Base-by-base conservation (phyloP, 2,888 invertebrate species). In the Eudemis profundana region DNA sequence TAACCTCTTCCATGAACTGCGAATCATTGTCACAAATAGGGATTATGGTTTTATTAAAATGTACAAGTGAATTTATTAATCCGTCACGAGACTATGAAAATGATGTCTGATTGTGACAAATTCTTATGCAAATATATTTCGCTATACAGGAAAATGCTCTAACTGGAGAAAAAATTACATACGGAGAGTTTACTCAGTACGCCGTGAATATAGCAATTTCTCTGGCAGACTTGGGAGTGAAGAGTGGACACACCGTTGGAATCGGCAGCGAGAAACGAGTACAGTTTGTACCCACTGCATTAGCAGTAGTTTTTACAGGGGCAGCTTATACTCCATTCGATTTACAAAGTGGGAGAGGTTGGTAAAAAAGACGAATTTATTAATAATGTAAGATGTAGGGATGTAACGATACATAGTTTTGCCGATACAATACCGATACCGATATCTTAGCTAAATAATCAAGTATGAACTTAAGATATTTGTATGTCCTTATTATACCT, bases 221-320 rank as follows among this genome's bases (percentile, higher is more conserved):
- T 74, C 84, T 95, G 23, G 79, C 74, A 69, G 85, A 87, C 53
- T 73, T 90, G 64, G 94, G 93, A 10, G 78, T 94, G 17, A 76
- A 78, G 49, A 78, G 80, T 61, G 93, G 93, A 4, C 94, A 94
- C 70, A 83, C 87, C 19, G 86, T 95, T 66, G 93, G 93, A 17
- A 80, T 95, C 61, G 94, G 93, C 59, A 92, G 93, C 57, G 95
- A 94, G 79, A 95, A 94, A 82, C 89, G 93, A 72, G 78, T 93
- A 61, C 93, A 93, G 73, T 94, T 93, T 75, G 77, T 90, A 53
- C 82, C 93, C 49, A 87, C 93, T 12, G 80, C 93, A 19, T 83
- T 93, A 51, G 93, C 92, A 12, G 87, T 93, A 21, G 84, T 94
- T 71, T 92, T 86, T 68, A 77, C 84, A 5, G 87, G 88, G 21